Evolutionary conservation across 1,140 invertebrate genomes (phyloP), one percentile per base, ranked within the genome.

Genomic region (Oscheius sp.): DNA sequence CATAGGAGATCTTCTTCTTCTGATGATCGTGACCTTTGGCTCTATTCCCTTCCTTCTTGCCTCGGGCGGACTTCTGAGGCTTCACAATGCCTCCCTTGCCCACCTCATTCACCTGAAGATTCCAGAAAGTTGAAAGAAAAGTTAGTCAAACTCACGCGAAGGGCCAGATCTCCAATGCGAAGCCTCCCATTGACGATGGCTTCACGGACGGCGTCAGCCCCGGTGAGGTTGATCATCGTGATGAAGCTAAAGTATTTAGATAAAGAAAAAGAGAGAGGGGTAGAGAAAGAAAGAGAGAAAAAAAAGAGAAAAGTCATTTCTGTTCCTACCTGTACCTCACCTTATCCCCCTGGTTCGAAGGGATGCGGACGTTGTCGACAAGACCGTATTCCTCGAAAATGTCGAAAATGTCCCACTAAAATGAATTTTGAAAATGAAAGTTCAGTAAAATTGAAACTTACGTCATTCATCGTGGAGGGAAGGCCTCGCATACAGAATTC

Each of bases 221-320:
- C 49, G 7, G 15, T 26, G 4, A 55, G 7, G 49, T 23, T 55
- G 28, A 55, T 55, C 49, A 55, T 55, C 7, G 49, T 20, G 7
- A 55, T 26, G 28, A 55, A 55, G 49, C 49, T 55, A 26, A 55
- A 55, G 28, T n/a, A n/a, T n/a, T n/a, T n/a, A n/a, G n/a, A n/a
- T n/a, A n/a, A n/a, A n/a, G n/a, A n/a, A n/a, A n/a, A n/a, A n/a
- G n/a, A n/a, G n/a, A n/a, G n/a, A n/a, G n/a, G n/a, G n/a, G n/a
- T n/a, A n/a, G n/a, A n/a, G n/a, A n/a, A n/a, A n/a, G n/a, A n/a
- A n/a, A n/a, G n/a, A 55, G 7, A 55, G 49, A 7, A 55, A 23
- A 20, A 13, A 55, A 7, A 55, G 7, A 55, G 49, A 7, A 55
- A 15, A 55, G 28, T 42, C n/a, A n/a, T 42, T 42, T n/a, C n/a